Base-by-base conservation (phyloP, 2,888 invertebrate genomes). In the Troides helena region DNA sequence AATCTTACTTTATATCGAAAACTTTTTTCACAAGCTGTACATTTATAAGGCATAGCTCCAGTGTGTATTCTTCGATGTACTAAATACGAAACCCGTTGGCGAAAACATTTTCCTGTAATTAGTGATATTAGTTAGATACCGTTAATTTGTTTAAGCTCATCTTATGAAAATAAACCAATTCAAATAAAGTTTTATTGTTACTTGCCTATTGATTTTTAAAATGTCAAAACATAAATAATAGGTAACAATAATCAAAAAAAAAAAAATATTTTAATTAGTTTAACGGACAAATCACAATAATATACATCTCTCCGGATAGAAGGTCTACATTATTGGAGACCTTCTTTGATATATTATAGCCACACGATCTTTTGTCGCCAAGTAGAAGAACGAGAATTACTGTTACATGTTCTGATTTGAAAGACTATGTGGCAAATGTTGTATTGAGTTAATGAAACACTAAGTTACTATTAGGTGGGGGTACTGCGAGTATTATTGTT, bases 11-110 rank as follows among this genome's bases (percentile, higher is more conserved):
- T 97, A 78, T 97, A 97, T 71, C 97, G 94, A 83, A 97, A 97
- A 80, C 93, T 95, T 90, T 96, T 97, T 67, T 96, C 94, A 82
- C 97, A 97, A 10, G 95, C 94, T 60, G 95, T 95, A 80, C 97
- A 97, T 85, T 95, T 96, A 81, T 97, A 97, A 0, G 97, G 97
- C 96, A 97, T 96, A 0, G 94, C 96, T 50, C 97, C 97, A 1
- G 97, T 96, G 78, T 97, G 97, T 75, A 97, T 97, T 74, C 97
- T 93, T 72, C 95, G 94, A 82, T 97, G 97, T 0, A 97, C 97
- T 79, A 97, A 91, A 84, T 97, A 97, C 0, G 97, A 97, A 18
- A 97, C 97, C 70, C 97, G 89, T 84, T 97, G 97, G 12, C 97
- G 94, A 82, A 97, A 97, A 81, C 96, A 95, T 93, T 97, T 97